Conservation (phyloP, 2,888 invertebrate species). For the Scaptomyza parva region DNA sequence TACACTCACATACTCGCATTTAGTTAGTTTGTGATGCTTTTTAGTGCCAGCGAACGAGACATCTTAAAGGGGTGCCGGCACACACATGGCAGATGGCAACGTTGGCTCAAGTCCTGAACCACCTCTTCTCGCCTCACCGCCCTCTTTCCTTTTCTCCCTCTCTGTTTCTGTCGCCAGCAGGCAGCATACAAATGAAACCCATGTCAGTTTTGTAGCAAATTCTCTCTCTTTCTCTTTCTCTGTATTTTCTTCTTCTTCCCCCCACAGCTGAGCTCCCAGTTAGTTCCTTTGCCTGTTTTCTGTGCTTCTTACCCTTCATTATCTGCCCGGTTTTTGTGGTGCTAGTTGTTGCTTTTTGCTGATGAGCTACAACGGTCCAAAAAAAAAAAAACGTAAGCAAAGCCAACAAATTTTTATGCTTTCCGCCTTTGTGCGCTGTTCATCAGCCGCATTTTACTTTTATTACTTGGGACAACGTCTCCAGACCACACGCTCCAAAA, state of each 20-base stretch:
- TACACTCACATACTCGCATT: slow-evolving; percentile 38
- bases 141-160: background rate
- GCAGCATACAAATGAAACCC: slow-evolving; percentile 79
- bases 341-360: slow-evolving; percentile 37
- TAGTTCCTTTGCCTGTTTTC: slow-evolving; percentile 18
- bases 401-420: slow-evolving; percentile 77
- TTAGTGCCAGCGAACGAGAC: slow-evolving; percentile 62
- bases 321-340: slow-evolving; percentile 49
- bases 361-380: slow-evolving; percentile 61
- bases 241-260: background rate
- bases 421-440: slow-evolving; percentile 70
- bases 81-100: slow-evolving; percentile 44
- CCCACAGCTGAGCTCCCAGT: slow-evolving; percentile 8
- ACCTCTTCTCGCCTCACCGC: background rate
- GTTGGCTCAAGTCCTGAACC: slow-evolving; percentile 25
- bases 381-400: slow-evolving; percentile 31
- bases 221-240: background rate
- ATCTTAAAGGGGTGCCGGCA: slow-evolving; percentile 69
- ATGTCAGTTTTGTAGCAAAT: slow-evolving; percentile 75
- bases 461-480: slow-evolving; percentile 71
- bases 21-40: slow-evolving; percentile 80
- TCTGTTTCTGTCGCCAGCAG: slow-evolving; percentile 69
- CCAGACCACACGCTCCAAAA: slow-evolving; percentile 20
- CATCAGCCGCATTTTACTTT: slow-evolving; percentile 80
- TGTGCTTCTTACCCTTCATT: slow-evolving; percentile 72